Evolutionary conservation across 2,797 vertebrate species (phyloP), one percentile per base, ranked within the genome.

Genomic region (Allobates femoralis): DNA sequence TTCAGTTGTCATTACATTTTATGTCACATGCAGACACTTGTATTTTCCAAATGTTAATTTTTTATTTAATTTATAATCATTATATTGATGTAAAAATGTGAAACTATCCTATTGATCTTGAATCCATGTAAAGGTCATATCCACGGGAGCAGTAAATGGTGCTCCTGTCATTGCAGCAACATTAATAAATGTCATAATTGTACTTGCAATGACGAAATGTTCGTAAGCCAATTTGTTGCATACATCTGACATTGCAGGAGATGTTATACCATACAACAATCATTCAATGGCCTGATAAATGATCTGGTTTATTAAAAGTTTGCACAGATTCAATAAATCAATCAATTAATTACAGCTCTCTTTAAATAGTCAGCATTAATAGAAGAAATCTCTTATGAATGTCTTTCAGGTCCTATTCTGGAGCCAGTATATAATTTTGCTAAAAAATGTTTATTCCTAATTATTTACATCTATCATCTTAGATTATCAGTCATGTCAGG

Each of bases 41-140:
- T 30, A 56, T 82, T 69, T 23, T 0, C 41, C 19, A 30, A 4
- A 53, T 11, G 5, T 6, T 37, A 6, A 41, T 69, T 81, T 34
- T 67, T 55, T 69, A 71, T 34, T 5, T 50, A 82, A 50, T 2
- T 53, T 69, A 21, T 37, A 82, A 26, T 56, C 32, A 3, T 69
- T 82, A 28, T 73, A 71, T 58, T 73, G 32, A 71, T 12, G 34
- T 30, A 15, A 15, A 82, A 34, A 73, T 73, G 32, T 73, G 30
- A 71, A 58, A 30, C 28, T 58, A 34, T 56, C 51, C 51, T 58
- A 82, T 41, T 82, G 81, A 82, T 71, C 32, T 26, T 55, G 15
- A 15, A 55, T 28, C 28, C 46, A 55, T 18, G 30, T 41, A 41
- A 56, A 73, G 37, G 80, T 71, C 66, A 71, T 37, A 32, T 32